A percentile compares a stretch with the other conserved stretches of the same genome.
phyloP scores from a whole-genome alignment of 35 echinoderm and acorn worm genomes.

The Chiridota heheva region DNA sequence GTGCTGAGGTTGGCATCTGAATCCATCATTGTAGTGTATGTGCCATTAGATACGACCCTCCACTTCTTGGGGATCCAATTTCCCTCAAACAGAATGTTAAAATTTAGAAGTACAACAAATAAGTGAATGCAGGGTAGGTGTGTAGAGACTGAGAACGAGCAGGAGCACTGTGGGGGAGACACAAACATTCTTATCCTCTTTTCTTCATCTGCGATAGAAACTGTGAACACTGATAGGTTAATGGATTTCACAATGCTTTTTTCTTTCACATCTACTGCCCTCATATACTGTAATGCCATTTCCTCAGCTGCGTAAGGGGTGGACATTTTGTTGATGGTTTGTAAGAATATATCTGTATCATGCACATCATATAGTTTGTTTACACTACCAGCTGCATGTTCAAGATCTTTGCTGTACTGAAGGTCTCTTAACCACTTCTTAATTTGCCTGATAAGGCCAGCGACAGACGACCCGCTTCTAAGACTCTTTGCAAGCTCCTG shows the following conservation, averaged over 20 bases:
- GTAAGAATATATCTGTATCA: neutral
- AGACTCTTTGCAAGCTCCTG: conserved; percentile 22
- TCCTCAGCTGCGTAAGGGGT: neutral
- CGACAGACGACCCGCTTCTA: conserved; percentile 21
- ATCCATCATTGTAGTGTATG: too few relatives aligned
- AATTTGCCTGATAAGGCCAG: neutral
- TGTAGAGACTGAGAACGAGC: neutral
- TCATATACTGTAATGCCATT: neutral
- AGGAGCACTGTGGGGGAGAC: neutral
- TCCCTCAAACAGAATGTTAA: neutral
- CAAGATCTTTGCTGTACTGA: neutral
- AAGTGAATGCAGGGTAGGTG: neutral
- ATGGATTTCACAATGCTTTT: neutral
- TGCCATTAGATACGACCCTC: neutral
- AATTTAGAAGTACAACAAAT: neutral
- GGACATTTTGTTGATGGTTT: neutral
- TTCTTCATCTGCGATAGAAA: neutral
- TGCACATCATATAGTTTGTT: conserved; percentile 6
- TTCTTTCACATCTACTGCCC: neutral
- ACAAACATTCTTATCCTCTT: too few relatives aligned
- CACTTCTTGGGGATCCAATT: neutral
- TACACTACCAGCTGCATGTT: neutral
- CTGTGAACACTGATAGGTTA: neutral
- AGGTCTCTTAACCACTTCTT: neutral
- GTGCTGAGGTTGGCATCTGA: too few relatives aligned